Conservation (phyloP, 2,113 vertebrate genomes). For the Glaucidium brasilianum region DNA sequence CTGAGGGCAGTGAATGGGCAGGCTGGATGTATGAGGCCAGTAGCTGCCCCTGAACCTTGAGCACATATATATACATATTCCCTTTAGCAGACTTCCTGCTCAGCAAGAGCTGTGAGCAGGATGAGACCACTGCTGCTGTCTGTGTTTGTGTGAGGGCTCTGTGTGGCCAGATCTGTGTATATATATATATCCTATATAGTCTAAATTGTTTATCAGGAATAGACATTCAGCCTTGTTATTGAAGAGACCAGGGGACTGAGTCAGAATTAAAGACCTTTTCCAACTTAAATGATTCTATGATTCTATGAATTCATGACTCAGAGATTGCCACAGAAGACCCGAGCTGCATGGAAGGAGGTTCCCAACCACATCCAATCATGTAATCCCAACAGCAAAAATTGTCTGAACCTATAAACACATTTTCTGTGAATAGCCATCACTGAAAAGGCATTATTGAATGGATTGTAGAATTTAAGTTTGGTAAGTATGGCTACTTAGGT, state of each 20-base stretch:
- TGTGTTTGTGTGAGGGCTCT: background rate
- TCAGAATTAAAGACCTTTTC: background rate
- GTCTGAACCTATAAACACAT: background rate
- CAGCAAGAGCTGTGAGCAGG: background rate
- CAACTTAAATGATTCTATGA: background rate
- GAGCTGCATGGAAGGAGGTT: background rate
- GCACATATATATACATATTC: background rate
- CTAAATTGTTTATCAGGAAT: background rate
- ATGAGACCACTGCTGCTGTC: background rate
- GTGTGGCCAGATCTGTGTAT: background rate
- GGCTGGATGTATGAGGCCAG: background rate
- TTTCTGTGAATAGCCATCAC: background rate
- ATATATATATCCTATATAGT: background rate
- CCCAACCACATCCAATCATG: background rate
- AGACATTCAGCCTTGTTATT: rapidly evolving
- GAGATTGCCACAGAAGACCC: background rate
- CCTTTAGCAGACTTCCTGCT: background rate
- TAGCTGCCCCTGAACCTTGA: background rate
- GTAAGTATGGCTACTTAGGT: background rate
- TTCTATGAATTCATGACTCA: background rate
- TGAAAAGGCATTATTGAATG: background rate
- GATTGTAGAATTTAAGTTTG: background rate
- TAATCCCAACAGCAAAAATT: background rate
- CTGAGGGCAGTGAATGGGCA: background rate
- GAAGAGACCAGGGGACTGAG: background rate